These are phyloP conservation scores for Saccostrea glomerata DNA, from an alignment of 1,140 invertebrate species.

Conservation along the genomic window DNA sequence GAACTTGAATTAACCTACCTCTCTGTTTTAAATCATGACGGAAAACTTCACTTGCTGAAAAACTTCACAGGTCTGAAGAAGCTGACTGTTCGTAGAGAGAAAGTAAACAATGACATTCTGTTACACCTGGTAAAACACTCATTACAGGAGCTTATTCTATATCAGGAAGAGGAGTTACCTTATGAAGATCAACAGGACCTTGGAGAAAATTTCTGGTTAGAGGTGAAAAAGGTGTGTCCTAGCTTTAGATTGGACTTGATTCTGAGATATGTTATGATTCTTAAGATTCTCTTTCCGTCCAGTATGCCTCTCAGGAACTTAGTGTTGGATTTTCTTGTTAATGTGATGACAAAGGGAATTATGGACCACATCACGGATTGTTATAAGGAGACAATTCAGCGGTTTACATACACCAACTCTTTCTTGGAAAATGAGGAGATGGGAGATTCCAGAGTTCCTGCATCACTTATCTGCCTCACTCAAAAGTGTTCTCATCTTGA, in stretches of 20 bases:
- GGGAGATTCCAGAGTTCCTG: constrained; percentile 61
- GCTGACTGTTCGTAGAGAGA: constrained; percentile 60
- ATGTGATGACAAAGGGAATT: constrained; percentile 66
- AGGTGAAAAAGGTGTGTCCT: constrained; percentile 57
- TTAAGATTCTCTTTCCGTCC: constrained; percentile 62
- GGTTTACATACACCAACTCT: constrained; percentile 65
- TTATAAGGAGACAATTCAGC: constrained; percentile 56
- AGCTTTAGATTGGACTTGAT: constrained; percentile 60
- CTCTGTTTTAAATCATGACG: constrained; percentile 60
- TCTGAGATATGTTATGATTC: constrained; percentile 61
- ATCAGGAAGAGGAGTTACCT: constrained; percentile 64
- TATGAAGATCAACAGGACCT: constrained; percentile 57
- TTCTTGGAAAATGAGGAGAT: constrained; percentile 63
- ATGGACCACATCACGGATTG: constrained; percentile 60
- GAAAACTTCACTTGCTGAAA: constrained; percentile 51
- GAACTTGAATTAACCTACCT: constrained; percentile 55
- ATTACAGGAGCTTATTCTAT: constrained; percentile 60
- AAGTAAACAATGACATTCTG: constrained; percentile 62
- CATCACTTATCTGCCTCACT: constrained; percentile 58
- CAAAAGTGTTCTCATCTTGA: constrained; percentile 55
- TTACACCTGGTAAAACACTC: constrained; percentile 51
- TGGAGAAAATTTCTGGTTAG: constrained; percentile 57
- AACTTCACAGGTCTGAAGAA: constrained; percentile 56
- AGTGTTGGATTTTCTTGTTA: constrained; percentile 63
- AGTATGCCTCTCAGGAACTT: constrained; percentile 61